Evolutionary conservation across 2,888 invertebrate species (phyloP), one percentile per base, ranked within the genome.

Genomic region (Temnothorax unifasciatus): DNA sequence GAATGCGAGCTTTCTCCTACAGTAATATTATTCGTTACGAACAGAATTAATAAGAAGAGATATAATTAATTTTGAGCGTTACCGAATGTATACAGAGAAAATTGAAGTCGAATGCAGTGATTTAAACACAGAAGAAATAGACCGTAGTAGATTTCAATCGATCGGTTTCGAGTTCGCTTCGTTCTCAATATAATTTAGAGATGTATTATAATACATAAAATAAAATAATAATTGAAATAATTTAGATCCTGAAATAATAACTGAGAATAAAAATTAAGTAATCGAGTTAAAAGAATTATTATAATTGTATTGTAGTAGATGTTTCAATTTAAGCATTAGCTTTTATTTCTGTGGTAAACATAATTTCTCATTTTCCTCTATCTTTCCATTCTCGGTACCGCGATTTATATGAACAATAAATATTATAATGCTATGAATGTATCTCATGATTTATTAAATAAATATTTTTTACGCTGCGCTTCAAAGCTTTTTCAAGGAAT

Each of bases 1-100:
- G 75, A 76, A 82, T 69, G 68, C 89, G 84, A 73, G 44, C 29
- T 79, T 74, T 18, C 29, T 59, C 21, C 41, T 8, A 11, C n/a
- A 13, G 21, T 29, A 13, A 21, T 61, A n/a, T 75, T 61, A 77
- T 41, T 68, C 41, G 18, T 13, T 6, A 13, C n/a, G 41, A 41
- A 18, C 13, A 38, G 41, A 64, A 64, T 64, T 64, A 21, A 41
- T 64, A 41, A 76, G 52, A 1, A 25, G 25, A 68, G 38, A 41
- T 15, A 41, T 18, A 25, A 69, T 69, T 41, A n/a, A 52, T 52
- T n/a, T 47, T 38, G 4, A 64, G 2, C 34, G 5, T 25, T 18
- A 18, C 8, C 18, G 15, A 21, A 38, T 25, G n/a, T 34, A n/a
- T 21, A 54, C 34, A 38, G 21, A 71, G 52, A 18, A n/a, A 29